These are phyloP conservation scores for Deroptyus accipitrinus DNA, from an alignment of 2,113 vertebrate species.

Conservation along the genomic window DNA sequence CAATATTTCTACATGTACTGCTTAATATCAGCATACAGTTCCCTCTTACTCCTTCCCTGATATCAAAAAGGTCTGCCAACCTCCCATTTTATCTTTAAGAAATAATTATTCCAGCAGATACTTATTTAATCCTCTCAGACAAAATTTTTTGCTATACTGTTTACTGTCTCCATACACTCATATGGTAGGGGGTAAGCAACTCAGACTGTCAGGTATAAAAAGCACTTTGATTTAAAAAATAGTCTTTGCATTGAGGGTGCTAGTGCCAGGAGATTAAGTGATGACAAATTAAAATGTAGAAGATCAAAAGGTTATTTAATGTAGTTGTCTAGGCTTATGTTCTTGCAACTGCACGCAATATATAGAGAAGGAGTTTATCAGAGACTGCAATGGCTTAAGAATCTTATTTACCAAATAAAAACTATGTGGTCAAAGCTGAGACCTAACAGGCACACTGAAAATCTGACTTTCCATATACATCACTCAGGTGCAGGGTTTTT, in stretches of 20 bases:
- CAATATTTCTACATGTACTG: not conserved
- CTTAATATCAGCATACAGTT: not conserved
- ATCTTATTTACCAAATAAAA: not conserved
- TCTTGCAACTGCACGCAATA: not conserved
- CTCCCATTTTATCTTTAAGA: not conserved
- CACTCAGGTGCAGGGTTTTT: not conserved
- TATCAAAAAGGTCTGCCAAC: not conserved
- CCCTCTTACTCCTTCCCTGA: not conserved
- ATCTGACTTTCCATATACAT: not conserved
- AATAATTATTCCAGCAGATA: not conserved
- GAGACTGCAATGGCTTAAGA: not conserved
- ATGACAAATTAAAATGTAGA: not conserved
- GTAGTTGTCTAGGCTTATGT: not conserved
- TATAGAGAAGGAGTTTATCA: not conserved
- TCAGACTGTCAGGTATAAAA: not conserved
- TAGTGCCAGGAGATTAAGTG: not conserved
- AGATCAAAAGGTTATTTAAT: not conserved
- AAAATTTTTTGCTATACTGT: not conserved
- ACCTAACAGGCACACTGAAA: not conserved
- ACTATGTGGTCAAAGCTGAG: not conserved
- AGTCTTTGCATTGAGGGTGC: not conserved
- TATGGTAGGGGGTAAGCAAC: accelerated
- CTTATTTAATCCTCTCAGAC: not conserved
- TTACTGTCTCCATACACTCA: not conserved
- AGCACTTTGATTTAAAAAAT: not conserved